Percentiles rank a stretch among this genome's conserved stretches.
Evolutionary conservation across 2,888 invertebrate species (phyloP).

Genomic region (Nasonia oneida): DNA sequence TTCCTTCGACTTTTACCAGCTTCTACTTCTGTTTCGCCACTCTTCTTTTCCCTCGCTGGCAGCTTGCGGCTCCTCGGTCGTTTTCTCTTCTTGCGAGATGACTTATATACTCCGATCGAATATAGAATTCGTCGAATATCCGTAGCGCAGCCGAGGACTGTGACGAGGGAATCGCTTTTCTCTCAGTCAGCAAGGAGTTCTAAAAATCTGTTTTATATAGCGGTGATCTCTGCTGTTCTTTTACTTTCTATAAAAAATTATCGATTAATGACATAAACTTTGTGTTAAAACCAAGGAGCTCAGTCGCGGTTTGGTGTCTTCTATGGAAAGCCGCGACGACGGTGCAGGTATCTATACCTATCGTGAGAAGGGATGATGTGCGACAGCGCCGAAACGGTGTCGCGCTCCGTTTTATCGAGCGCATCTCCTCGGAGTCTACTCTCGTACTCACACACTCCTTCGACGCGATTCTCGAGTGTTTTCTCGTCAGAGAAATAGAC

Average conservation of each 20-base stretch:
- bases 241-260: no score
- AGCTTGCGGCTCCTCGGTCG: neutral
- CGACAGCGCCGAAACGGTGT: conserved; percentile 71
- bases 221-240: no score
- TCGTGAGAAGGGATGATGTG: conserved; percentile 54
- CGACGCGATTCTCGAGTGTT: neutral
- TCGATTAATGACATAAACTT: neutral
- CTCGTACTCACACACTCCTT: neutral
- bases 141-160: conserved; percentile 42
- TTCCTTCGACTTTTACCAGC: conserved; percentile 32
- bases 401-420: conserved; percentile 73
- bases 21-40: neutral
- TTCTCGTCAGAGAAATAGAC: neutral
- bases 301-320: neutral
- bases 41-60: neutral
- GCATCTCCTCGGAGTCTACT: conserved; percentile 53
- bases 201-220: no score
- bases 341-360: neutral
- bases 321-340: conserved; percentile 35
- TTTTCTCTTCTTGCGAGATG: conserved; percentile 4
- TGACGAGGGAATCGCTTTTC: conserved; percentile 30
- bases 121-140: conserved; percentile 36
- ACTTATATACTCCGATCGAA: conserved; percentile 38
- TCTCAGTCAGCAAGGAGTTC: neutral
- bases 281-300: neutral